Percentiles rank a stretch among this genome's conserved stretches.
phyloP scores from a whole-genome alignment of 2,888 invertebrate species.

The Acanthoscelides obtectus region DNA sequence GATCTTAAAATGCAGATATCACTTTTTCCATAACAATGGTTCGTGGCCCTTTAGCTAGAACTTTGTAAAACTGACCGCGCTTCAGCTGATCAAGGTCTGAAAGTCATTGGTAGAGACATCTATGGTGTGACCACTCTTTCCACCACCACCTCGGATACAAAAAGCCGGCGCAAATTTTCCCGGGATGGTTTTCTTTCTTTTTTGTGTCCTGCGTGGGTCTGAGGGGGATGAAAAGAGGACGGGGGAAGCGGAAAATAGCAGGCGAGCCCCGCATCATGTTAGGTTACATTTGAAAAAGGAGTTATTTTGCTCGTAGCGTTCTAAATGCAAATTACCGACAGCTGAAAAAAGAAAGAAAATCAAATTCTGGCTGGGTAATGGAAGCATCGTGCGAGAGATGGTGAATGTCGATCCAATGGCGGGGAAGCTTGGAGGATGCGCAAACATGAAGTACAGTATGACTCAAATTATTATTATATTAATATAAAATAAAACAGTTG shows the following conservation, averaged over 20 bases:
- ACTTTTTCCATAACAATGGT: too few species aligned
- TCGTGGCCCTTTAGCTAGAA: too few species aligned
- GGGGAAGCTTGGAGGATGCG: background rate
- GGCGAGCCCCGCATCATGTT: conserved; percentile 14
- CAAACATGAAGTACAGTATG: background rate
- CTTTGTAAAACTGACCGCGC: too few species aligned
- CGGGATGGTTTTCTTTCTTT: conserved; percentile 1
- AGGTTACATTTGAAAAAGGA: conserved; percentile 21
- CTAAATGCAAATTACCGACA: conserved; percentile 31
- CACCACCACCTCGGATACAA: background rate
- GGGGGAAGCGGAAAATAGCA: background rate
- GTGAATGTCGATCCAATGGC: background rate
- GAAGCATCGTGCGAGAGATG: conserved; percentile 20
- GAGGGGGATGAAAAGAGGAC: conserved; percentile 4
- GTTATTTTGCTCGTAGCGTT: conserved; percentile 25
- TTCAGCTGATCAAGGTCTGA: too few species aligned
- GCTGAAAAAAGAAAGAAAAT: conserved; percentile 27
- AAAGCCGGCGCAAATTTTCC: background rate
- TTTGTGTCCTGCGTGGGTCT: background rate
- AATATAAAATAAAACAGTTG: too few species aligned
- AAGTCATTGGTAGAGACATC: too few species aligned
- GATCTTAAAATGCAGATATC: too few species aligned
- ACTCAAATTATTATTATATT: too few species aligned
- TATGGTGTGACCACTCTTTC: too few species aligned
- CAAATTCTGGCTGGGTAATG: conserved; percentile 28